phyloP scores from a whole-genome alignment of 2,888 invertebrate species.

The Geophilus truncorum region DNA sequence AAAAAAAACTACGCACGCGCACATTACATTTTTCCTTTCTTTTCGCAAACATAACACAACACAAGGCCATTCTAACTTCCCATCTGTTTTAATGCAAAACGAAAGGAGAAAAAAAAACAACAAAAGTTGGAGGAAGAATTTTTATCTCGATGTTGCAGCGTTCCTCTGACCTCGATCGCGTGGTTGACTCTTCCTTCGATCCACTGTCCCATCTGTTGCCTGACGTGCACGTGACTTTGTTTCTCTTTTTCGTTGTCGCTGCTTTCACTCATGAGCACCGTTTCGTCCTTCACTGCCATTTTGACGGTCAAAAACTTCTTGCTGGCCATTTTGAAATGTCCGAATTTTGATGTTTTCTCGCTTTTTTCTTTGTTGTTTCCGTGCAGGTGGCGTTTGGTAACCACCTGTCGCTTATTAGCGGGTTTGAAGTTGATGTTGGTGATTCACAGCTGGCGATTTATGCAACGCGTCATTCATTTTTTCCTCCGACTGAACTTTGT shows the following conservation, averaged over 20 bases:
- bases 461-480: no score
- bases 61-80: no score
- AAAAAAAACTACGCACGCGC: no score
- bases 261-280: not conserved
- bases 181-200: not conserved
- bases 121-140: not conserved
- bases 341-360: not conserved
- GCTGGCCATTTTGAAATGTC: not conserved
- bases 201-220: conserved; percentile 32
- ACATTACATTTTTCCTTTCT: no score
- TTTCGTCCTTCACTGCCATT: not conserved
- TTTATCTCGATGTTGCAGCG: not conserved
- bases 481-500: not conserved
- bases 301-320: not conserved
- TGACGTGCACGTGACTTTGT: no score
- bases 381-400: not conserved
- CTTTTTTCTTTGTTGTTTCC: not conserved
- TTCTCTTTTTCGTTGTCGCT: not conserved
- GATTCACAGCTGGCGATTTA: not conserved
- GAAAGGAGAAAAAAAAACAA: not conserved
- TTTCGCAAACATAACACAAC: no score
- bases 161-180: conserved; percentile 14
- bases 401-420: not conserved
- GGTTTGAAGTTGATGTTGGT: not conserved
- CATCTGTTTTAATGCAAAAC: no score